A percentile compares a stretch with the other conserved stretches of the same genome.
Conservation (phyloP, 1,140 invertebrate species). For the Epicauta chinensis region DNA sequence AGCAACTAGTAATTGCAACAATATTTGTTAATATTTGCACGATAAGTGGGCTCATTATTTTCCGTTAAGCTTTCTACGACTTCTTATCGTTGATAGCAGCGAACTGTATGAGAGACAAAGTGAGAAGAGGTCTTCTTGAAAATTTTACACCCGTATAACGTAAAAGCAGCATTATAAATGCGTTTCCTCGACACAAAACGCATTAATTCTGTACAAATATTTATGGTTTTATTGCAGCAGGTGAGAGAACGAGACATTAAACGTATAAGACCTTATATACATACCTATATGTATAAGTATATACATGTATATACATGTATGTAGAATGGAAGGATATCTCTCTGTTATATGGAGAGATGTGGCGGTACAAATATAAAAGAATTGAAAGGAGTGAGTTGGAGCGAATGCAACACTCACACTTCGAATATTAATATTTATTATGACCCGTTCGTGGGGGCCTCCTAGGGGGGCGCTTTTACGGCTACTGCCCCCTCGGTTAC, state of each 20-base stretch:
- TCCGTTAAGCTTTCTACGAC: too few relatives aligned
- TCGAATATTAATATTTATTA: slow-evolving; percentile 40
- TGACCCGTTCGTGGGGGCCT: slow-evolving; percentile 27
- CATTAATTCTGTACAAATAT: slow-evolving; percentile 39
- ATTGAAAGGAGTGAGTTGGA: not conserved
- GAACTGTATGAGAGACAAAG: too few relatives aligned
- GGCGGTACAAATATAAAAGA: slow-evolving; percentile 16
- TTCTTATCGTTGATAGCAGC: too few relatives aligned
- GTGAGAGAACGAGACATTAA: slow-evolving; percentile 23
- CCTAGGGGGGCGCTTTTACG: slow-evolving; percentile 26
- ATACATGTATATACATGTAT: not conserved
- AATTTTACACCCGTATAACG: too few relatives aligned
- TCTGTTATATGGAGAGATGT: not conserved
- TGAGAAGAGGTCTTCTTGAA: too few relatives aligned
- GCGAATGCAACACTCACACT: slow-evolving; percentile 30
- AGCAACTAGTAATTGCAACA: too few relatives aligned
- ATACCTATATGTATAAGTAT: not conserved
- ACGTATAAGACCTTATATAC: too few relatives aligned
- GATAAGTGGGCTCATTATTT: too few relatives aligned
- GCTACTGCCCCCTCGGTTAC: slow-evolving; percentile 30
- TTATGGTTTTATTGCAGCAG: slow-evolving; percentile 40
- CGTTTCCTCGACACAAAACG: slow-evolving; percentile 27
- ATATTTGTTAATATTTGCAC: too few relatives aligned
- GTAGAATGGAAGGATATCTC: not conserved
- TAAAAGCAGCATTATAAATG: slow-evolving; percentile 22